Percentiles rank a stretch among this genome's conserved stretches.
These are phyloP conservation scores for Teinopalpus imperialis DNA, from an alignment of 2,888 invertebrate genomes.

Conservation along the genomic window DNA sequence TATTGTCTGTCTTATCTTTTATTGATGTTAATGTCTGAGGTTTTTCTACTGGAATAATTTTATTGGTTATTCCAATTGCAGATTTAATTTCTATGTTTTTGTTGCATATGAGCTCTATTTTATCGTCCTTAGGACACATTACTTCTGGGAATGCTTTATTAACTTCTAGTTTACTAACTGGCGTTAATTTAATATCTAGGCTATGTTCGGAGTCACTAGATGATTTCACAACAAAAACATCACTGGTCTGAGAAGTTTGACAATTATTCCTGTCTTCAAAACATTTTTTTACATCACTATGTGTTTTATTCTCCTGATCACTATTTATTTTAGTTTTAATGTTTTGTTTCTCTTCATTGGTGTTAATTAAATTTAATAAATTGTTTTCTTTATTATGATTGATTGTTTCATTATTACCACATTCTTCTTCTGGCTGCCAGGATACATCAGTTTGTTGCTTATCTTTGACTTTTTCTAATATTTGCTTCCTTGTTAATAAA, in stretches of 20 bases:
- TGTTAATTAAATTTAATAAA: conserved; percentile 28
- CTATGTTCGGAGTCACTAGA: background rate
- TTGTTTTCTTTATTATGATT: conserved; percentile 17
- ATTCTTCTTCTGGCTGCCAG: conserved; percentile 55
- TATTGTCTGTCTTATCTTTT: background rate
- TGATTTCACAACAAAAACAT: background rate
- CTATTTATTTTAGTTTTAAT: conserved; percentile 9
- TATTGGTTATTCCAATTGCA: background rate
- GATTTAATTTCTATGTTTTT: background rate
- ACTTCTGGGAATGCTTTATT: background rate
- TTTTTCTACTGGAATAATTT: background rate
- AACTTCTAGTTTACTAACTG: background rate
- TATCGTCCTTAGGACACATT: background rate
- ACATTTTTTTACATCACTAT: background rate
- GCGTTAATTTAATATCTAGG: background rate
- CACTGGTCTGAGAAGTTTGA: background rate
- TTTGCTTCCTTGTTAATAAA: conserved; percentile 79
- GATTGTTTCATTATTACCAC: conserved; percentile 28
- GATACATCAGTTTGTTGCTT: conserved; percentile 55
- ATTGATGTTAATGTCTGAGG: background rate
- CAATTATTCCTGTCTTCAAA: background rate
- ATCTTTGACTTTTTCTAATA: conserved; percentile 65
- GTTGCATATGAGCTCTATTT: background rate
- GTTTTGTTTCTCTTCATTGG: conserved; percentile 25
- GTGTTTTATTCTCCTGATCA: background rate